Evolutionary conservation across 2,888 invertebrate species (phyloP), one percentile per base, ranked within the genome.

Genomic region (Phaedon cochleariae): DNA sequence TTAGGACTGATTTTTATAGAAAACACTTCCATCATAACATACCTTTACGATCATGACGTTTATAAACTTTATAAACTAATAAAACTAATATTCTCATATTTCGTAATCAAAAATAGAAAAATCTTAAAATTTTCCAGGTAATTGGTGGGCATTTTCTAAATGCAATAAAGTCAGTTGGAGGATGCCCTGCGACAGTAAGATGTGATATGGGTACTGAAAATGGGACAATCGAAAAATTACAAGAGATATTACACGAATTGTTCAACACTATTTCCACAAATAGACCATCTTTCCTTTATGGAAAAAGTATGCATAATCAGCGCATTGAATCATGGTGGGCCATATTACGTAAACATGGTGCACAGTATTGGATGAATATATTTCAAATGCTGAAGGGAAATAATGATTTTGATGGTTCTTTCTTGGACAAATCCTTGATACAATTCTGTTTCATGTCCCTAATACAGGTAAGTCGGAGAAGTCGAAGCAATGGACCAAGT

Each of bases 161-260:
- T 17, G 22, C 29, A n/a, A 45, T 63, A 6, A 41, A 54, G 34
- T n/a, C 9, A 26, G 10, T 60, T 20, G 41, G 22, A n/a, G 62
- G 59, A 26, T 48, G 22, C n/a, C 68, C 68, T 12, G 2, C 48
- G 49, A 59, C 15, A 12, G 9, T 69, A 34, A 37, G 69, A 58
- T 20, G 57, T 9, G 69, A 69, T 67, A n/a, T 53, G 20, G 67
- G 66, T 21, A 67, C 67, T 18, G 69, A 69, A 66, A 69, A 67
- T 62, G 57, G 15, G 18, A 31, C 29, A 34, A 21, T 64, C 5
- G 62, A 59, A 34, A 26, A 54, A 63, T 21, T 66, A 20, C 65
- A 69, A 20, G 48, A 10, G 15, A 18, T 26, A 53, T 59, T 51
- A 20, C 57, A 57, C 26, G 55, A 57, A 41, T 17, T 62, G 15